These are phyloP conservation scores for Coenobita brevimanus DNA, from an alignment of 1,140 invertebrate species.

Conservation along the genomic window DNA sequence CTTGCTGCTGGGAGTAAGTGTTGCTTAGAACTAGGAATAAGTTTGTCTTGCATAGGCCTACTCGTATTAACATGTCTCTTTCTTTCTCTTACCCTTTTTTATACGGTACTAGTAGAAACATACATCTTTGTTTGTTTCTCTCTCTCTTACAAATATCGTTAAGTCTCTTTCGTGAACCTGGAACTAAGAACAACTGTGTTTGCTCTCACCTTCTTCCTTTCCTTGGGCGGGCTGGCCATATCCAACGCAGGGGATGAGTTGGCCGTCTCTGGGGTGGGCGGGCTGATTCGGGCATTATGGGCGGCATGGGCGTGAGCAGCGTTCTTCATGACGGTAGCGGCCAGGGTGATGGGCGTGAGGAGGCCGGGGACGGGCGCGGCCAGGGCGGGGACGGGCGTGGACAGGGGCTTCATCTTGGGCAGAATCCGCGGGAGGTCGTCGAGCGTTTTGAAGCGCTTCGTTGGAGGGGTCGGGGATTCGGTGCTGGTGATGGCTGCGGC, in stretches of 20 bases:
- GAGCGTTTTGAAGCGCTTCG: constrained; percentile 60
- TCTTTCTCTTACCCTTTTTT: too few relatives aligned
- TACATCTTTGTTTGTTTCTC: too few relatives aligned
- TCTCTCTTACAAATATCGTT: too few relatives aligned
- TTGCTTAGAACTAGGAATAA: too few relatives aligned
- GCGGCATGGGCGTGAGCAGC: constrained; percentile 62
- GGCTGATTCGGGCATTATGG: constrained; percentile 59
- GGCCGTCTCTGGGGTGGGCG: constrained; percentile 66
- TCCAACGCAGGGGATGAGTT: constrained; percentile 59
- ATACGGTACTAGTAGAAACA: too few relatives aligned
- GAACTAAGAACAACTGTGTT: neutral
- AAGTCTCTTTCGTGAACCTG: too few relatives aligned
- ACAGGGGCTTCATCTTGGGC: constrained; percentile 65
- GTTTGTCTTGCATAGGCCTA: too few relatives aligned
- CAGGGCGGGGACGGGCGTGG: constrained; percentile 56
- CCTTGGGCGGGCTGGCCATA: constrained; percentile 55
- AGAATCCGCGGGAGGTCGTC: constrained; percentile 68
- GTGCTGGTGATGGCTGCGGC: constrained; percentile 42
- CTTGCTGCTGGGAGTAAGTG: too few relatives aligned
- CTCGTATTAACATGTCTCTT: too few relatives aligned
- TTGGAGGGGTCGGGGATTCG: constrained; percentile 60
- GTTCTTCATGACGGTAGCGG: constrained; percentile 68
- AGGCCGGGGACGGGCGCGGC: constrained; percentile 67
- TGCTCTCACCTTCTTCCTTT: constrained; percentile 63
- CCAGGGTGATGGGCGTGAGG: constrained; percentile 68